A percentile compares a stretch with the other conserved stretches of the same genome.
These are phyloP conservation scores for Bombus waltoni DNA, from an alignment of 1,140 invertebrate species.

Conservation along the genomic window DNA sequence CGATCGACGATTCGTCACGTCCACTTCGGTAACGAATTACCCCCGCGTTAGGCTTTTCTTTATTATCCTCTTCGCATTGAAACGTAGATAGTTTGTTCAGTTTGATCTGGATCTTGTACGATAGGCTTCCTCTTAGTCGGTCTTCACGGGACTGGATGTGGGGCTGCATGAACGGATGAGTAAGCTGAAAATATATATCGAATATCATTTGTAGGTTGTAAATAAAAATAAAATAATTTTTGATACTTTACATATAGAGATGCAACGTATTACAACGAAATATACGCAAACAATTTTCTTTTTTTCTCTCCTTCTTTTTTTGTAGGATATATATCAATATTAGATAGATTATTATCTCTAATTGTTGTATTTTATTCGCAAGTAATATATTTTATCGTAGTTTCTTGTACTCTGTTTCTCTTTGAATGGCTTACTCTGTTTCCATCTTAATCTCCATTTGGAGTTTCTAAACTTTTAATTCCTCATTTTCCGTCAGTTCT, in stretches of 20 bases:
- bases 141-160: not conserved
- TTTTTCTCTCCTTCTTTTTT: too few relatives aligned
- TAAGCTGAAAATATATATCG: too few relatives aligned
- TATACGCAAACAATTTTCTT: not conserved
- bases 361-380: too few relatives aligned
- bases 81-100: not conserved
- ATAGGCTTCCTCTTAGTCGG: not conserved
- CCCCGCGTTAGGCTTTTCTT: not conserved
- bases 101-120: not conserved
- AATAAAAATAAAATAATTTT: not conserved
- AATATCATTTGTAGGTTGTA: not conserved
- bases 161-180: too few relatives aligned
- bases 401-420: too few relatives aligned
- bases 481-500: too few relatives aligned
- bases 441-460: not conserved
- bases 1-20: slow-evolving; percentile 30
- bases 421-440: too few relatives aligned
- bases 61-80: not conserved
- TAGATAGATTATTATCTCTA: too few relatives aligned
- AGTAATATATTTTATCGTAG: too few relatives aligned
- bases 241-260: not conserved
- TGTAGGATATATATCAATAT: too few relatives aligned
- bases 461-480: too few relatives aligned
- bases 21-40: slow-evolving; percentile 10
- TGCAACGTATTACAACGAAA: not conserved